These are phyloP conservation scores for Melikaiella ostensackeni DNA, from an alignment of 2,888 invertebrate species.

Conservation along the genomic window DNA sequence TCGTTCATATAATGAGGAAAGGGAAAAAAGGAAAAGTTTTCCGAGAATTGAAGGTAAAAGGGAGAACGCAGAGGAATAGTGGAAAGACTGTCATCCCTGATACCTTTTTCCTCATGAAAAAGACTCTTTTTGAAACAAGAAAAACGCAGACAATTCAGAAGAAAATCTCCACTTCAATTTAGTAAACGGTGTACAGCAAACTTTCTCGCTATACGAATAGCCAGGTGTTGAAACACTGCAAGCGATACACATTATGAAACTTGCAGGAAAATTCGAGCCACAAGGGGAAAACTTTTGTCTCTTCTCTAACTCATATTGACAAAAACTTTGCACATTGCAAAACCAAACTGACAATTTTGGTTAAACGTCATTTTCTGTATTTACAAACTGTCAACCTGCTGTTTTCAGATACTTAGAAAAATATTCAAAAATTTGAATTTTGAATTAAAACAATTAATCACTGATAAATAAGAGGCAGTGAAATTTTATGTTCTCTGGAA, in stretches of 20 bases:
- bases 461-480: neutral
- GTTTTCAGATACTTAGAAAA: slow-evolving; percentile 37
- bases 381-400: slow-evolving; percentile 6
- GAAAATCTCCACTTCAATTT: slow-evolving; percentile 3
- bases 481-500: neutral
- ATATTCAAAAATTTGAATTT: too few species aligned
- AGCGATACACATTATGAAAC: slow-evolving; percentile 71
- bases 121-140: neutral
- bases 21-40: too few species aligned
- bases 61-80: too few species aligned
- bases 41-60: too few species aligned
- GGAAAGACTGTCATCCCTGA: too few species aligned
- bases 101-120: neutral
- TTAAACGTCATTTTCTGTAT: neutral
- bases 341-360: slow-evolving; percentile 15
- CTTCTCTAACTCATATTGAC: slow-evolving; percentile 39
- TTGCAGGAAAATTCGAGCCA: slow-evolving; percentile 66
- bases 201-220: slow-evolving; percentile 44
- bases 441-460: too few species aligned
- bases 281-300: slow-evolving; percentile 57
- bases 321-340: neutral
- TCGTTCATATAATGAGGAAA: too few species aligned
- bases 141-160: neutral
- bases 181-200: slow-evolving; percentile 35
- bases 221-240: slow-evolving; percentile 70